Percentiles rank a stretch among this genome's conserved stretches.
These are phyloP conservation scores for Latrodectus hesperus DNA, from an alignment of 2,888 invertebrate genomes.

Conservation along the genomic window DNA sequence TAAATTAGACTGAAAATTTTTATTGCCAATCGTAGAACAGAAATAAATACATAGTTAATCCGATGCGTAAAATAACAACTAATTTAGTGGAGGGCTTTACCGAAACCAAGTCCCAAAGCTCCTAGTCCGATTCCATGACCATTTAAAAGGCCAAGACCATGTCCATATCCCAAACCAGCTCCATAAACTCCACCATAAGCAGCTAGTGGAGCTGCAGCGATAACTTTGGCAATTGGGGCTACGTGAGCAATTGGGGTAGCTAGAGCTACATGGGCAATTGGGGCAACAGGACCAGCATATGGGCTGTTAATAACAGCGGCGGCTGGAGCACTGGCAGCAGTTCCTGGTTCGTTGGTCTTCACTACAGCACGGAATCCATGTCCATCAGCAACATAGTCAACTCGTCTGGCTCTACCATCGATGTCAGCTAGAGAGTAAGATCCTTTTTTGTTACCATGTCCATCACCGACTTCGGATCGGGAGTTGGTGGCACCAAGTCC, in stretches of 20 bases:
- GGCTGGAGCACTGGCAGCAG: constrained; percentile 35
- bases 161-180: too few relatives aligned
- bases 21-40: too few relatives aligned
- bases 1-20: too few relatives aligned
- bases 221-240: neutral
- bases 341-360: constrained; percentile 48
- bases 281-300: constrained; percentile 35
- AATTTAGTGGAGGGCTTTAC: too few relatives aligned
- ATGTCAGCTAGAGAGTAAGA: constrained; percentile 54
- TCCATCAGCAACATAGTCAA: constrained; percentile 65
- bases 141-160: too few relatives aligned
- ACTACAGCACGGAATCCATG: neutral
- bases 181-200: constrained; percentile 18
- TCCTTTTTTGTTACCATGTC: constrained; percentile 55
- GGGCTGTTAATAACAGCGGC: constrained; percentile 25
- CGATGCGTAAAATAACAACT: too few relatives aligned
- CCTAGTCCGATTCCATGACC: too few relatives aligned
- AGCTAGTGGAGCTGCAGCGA: neutral
- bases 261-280: constrained; percentile 10
- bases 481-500: constrained; percentile 60
- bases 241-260: constrained; percentile 11
- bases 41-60: too few relatives aligned
- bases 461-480: constrained; percentile 68
- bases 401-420: constrained; percentile 25
- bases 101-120: too few relatives aligned